Evolutionary conservation across 2,888 invertebrate genomes (phyloP), one percentile per base, ranked within the genome.

Genomic region (Nysson spinosus): DNA sequence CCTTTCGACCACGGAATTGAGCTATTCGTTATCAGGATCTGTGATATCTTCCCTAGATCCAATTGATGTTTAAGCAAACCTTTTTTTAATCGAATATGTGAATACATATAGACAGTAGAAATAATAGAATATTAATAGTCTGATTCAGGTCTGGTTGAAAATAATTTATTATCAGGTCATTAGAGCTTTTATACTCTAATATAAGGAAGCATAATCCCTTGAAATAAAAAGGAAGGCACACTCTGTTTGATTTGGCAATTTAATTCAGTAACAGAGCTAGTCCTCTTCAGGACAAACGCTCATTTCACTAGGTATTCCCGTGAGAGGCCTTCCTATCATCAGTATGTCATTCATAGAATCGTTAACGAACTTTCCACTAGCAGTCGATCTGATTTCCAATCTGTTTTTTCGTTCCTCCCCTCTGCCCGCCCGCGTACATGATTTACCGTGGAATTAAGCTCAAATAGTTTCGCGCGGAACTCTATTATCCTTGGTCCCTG

Each of bases 321-420:
- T 5, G 39, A 58, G 43, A 24, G 39, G 14, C 30, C 9, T 17
- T 47, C 22, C 44, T 40, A 17, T 55, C 51, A 60, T 68, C 60
- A 63, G 32, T 47, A 44, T 60, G 54, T 60, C 58, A 64, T 60
- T 64, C 60, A 60, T 63, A 19, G 26, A 50, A 34, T 22, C 52
- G 55, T 60, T 69, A 70, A 69, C 51, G 49, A 70, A 60, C 56
- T 55, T 62, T 50, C 37, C 20, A 11, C 9, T 24, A n/a, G 12
- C 30, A n/a, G 19, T 47, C 43, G 43, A 42, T 42, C 39, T 17
- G n/a, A 22, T 20, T 14, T 32, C 20, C 24, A 7, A 24, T 11
- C 12, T 19, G 12, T 12, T 20, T 39, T 26, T 22, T 20, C 16
- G n/a, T 16, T 34, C 16, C 32, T 2, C 7, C n/a, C 16, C 11